A percentile compares a stretch with the other conserved stretches of the same genome.
phyloP scores from a whole-genome alignment of 2,113 vertebrate species.

The Cryptomyrus ogoouensis region DNA sequence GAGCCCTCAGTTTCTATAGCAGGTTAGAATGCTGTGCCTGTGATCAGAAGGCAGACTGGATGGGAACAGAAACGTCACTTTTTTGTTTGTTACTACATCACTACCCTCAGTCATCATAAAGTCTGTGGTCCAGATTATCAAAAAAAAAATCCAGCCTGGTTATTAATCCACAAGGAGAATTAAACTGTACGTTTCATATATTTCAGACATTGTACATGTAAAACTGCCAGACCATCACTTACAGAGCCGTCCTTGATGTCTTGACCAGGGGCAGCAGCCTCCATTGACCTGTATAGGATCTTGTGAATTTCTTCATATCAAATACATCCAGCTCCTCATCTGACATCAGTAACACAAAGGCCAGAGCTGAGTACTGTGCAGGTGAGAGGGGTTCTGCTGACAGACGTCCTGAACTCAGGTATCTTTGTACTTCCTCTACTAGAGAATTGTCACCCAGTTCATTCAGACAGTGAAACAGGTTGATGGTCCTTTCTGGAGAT shows the following conservation, averaged over 20 bases:
- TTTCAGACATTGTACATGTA: not conserved
- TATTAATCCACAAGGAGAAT: not conserved
- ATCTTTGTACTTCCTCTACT: too few species aligned
- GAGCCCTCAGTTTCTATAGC: too few species aligned
- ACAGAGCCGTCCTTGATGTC: not conserved
- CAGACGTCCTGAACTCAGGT: too few species aligned
- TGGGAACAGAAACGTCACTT: not conserved
- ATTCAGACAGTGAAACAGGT: too few species aligned
- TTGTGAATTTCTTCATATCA: not conserved
- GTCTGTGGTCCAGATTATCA: not conserved
- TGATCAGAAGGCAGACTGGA: too few species aligned
- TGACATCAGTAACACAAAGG: not conserved
- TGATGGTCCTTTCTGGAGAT: too few species aligned
- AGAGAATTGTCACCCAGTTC: too few species aligned
- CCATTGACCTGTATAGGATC: not conserved
- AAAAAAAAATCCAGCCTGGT: not conserved
- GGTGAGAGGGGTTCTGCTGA: too few species aligned
- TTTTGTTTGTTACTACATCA: not conserved
- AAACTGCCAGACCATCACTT: not conserved
- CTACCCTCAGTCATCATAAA: not conserved
- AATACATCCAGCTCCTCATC: not conserved
- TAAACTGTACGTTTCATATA: not conserved
- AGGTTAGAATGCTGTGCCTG: too few species aligned
- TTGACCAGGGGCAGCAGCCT: not conserved
- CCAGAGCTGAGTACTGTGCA: not conserved